Base-by-base conservation (phyloP, 2,888 invertebrate genomes). In the Eutolmus rufibarbis region DNA sequence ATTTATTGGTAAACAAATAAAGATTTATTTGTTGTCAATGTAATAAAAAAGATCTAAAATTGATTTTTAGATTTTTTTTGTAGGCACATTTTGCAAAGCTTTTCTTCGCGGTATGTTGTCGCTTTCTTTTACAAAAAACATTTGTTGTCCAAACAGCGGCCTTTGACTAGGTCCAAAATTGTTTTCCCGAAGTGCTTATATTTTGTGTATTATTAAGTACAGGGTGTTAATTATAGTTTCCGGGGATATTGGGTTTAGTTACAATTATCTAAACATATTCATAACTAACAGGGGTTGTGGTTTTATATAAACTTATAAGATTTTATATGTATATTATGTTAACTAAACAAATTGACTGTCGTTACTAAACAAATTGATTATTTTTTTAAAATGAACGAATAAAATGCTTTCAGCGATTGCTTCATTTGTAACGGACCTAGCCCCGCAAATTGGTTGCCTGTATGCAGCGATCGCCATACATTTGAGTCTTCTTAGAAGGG, bases 381-480 rank as follows among this genome's bases (percentile, higher is more conserved):
- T 7, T 51, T n/a, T 19, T 51, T 5, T 28, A 7, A 12, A 66
- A 66, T 66, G 43, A 78, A 78, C 43, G 43, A 78, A 78, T 43
- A 43, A 78, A 79, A 78, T 88, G 66, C 19, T 95, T 95, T 91
- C 95, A 96, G 96, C 95, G 91, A 90, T 95, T 91, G 91, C 94
- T 91, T 95, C 95, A 91, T 94, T 95, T 93, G 93, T 95, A 91
- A 93, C 94, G 92, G 96, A 95, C 93, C 93, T 96, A 93, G 93
- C 94, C 91, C 95, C 95, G 89, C 94, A 94, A 91, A 93, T 96
- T 93, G 96, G 95, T 90, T 90, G 89, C 46, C 89, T 92, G 88
- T 89, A 88, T 5, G 92, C 92, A 76, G 91, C 92, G 66, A 86
- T 88, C 14, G 56, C 90, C 5, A 89, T 94, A 89, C 94, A 94